Evolutionary conservation across 2,797 vertebrate species (phyloP), one percentile per base, ranked within the genome.

Genomic region (Falco rusticolus): DNA sequence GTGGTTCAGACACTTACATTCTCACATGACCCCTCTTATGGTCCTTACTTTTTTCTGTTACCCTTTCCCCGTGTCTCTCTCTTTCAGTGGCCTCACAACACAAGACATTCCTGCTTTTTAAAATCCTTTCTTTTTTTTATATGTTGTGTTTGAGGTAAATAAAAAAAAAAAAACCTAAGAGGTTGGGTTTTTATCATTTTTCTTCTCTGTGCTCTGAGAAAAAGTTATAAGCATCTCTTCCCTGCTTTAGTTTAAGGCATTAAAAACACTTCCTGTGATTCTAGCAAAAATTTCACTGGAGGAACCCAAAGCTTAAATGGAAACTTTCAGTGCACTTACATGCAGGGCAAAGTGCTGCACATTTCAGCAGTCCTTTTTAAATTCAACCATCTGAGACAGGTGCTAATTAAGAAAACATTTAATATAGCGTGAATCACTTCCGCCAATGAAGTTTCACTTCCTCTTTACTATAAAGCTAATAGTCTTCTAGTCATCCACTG

Each of bases 391-490:
- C n/a, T 17, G 47, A 77, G 53, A 91, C 64, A 85, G 75, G 92
- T 89, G 57, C 14, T 92, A 95, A 94, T 91, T 89, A 81, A 94
- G 76, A 96, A 88, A 77, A 65, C 16, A 87, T 63, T 54, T 90
- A 68, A 80, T 60, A 64, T 2, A 60, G 45, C 7, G 11, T 90
- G 93, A 93, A 93, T 94, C 94, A 95, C 34, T 94, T 87, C 87
- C 89, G 13, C 59, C 77, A 85, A 26, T 33, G 63, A 88, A 16
- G 47, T 29, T 94, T 56, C 85, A 90, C 60, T 94, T 97, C 94
- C 89, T 89, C 71, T 74, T 56, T 47, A 78, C 72, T 65, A 69
- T 20, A 78, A 95, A 74, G 60, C 68, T 74, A 75, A 53, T 89
- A 54, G 69, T 85, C 87, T 87, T 91, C 64, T 56, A 77, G 60